These are phyloP conservation scores for Andrena fulva DNA, from an alignment of 2,888 invertebrate genomes.

Conservation along the genomic window DNA sequence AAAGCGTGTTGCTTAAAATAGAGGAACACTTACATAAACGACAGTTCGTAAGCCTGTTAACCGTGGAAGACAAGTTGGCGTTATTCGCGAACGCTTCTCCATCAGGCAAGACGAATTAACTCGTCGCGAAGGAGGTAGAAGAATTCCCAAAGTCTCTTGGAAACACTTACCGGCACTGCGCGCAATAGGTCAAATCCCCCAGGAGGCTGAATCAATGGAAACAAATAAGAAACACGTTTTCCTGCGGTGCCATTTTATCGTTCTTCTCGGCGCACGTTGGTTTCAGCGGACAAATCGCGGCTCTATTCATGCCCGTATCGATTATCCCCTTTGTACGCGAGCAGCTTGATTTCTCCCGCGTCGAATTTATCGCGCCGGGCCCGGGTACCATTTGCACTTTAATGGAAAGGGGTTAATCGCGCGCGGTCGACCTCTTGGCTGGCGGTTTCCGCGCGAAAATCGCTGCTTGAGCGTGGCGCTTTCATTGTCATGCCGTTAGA, in stretches of 20 bases:
- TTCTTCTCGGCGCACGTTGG: background rate
- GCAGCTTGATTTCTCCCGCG: conserved; percentile 43
- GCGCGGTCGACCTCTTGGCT: conserved; percentile 36
- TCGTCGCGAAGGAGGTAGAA: no score
- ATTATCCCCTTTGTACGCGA: background rate
- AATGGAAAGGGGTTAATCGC: conserved; percentile 57
- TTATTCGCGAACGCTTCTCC: background rate
- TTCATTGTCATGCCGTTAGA: conserved; percentile 49
- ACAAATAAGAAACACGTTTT: background rate
- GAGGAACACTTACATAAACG: background rate
- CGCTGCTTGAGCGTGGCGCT: conserved; percentile 35
- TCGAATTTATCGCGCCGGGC: conserved; percentile 42
- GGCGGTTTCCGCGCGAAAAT: conserved; percentile 49
- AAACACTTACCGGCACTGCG: no score
- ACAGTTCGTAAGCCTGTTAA: background rate
- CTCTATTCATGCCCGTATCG: background rate
- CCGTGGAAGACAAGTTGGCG: background rate
- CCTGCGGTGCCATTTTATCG: no score
- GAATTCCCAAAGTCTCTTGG: no score
- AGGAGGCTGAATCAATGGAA: background rate
- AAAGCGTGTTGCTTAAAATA: conserved; percentile 25
- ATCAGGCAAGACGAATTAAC: background rate
- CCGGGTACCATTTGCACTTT: conserved; percentile 46
- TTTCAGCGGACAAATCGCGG: background rate
- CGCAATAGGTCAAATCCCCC: background rate